A percentile compares a stretch with the other conserved stretches of the same genome.
Evolutionary conservation across 2,113 vertebrate species (phyloP).

Genomic region (Xenopus borealis): DNA sequence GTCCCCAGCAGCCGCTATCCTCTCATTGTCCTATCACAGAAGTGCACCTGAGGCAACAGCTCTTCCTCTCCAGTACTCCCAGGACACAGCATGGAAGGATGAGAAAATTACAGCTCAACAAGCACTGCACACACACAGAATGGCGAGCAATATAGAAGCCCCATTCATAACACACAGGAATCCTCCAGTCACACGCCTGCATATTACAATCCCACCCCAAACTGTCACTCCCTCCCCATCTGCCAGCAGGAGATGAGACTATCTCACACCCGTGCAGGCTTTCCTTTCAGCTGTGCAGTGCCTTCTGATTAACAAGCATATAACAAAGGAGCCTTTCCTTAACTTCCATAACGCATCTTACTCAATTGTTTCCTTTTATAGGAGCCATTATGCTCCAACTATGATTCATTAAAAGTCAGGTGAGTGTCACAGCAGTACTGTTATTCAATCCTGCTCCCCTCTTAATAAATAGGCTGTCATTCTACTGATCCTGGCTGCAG

Average conservation of each 20-base stretch:
- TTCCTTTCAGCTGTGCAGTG: background rate
- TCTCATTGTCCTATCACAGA: slow-evolving; percentile 1
- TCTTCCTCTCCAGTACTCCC: background rate
- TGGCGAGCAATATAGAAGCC: background rate
- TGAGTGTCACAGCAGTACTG: background rate
- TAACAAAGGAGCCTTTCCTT: slow-evolving; percentile 17
- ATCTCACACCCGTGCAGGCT: background rate
- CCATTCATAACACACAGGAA: slow-evolving; percentile 34
- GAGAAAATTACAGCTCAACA: background rate
- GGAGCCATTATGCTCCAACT: slow-evolving; percentile 1
- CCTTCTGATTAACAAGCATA: background rate
- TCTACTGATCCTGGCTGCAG: too few relatives aligned
- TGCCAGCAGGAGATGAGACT: slow-evolving; percentile 3
- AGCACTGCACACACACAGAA: background rate
- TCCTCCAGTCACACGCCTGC: slow-evolving; percentile 15
- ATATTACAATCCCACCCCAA: slow-evolving; percentile 29
- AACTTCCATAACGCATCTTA: slow-evolving; percentile 17
- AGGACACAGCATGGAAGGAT: background rate
- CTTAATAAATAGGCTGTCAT: too few relatives aligned
- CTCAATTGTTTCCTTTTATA: slow-evolving; percentile 5
- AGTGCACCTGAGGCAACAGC: background rate
- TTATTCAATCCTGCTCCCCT: background rate
- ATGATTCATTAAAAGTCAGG: slow-evolving; percentile 19
- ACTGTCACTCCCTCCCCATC: slow-evolving; percentile 17
- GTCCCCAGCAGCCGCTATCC: background rate